These are phyloP conservation scores for Cirrhinus mrigala DNA, from an alignment of 2,797 vertebrate species.

Conservation along the genomic window DNA sequence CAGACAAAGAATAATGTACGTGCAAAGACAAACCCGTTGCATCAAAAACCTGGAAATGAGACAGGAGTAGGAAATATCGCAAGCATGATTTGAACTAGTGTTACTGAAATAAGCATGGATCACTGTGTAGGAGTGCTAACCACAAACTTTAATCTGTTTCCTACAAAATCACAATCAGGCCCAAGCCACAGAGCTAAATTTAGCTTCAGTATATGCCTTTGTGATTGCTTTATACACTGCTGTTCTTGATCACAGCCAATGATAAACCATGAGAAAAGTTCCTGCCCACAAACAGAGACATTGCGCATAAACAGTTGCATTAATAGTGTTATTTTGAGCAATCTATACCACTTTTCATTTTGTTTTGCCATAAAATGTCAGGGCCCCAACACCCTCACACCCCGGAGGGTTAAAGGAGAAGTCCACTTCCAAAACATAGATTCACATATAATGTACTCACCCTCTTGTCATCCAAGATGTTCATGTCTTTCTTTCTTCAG, in stretches of 20 bases:
- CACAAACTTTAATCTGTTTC: constrained; percentile 11
- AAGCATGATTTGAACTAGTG: constrained; percentile 6
- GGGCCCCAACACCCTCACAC: too few relatives aligned
- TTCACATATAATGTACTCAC: too few relatives aligned
- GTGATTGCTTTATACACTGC: not conserved
- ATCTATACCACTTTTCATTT: not conserved
- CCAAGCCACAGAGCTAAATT: not conserved
- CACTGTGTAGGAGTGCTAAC: not conserved
- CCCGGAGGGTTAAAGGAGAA: too few relatives aligned
- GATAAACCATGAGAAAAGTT: not conserved
- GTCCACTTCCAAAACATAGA: too few relatives aligned
- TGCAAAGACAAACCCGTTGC: constrained; percentile 15
- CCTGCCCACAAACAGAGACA: not conserved
- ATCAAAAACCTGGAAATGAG: constrained; percentile 16
- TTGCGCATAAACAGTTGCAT: not conserved
- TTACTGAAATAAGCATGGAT: not conserved
- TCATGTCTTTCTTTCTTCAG: too few relatives aligned
- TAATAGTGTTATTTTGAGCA: not conserved
- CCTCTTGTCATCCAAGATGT: too few relatives aligned
- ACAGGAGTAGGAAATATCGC: not conserved
- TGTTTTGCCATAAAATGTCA: not conserved
- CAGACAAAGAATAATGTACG: constrained; percentile 43
- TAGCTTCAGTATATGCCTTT: not conserved
- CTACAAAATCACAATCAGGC: not conserved
- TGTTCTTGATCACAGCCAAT: not conserved